A percentile compares a stretch with the other conserved stretches of the same genome.
Evolutionary conservation across 2,797 vertebrate genomes (phyloP).

Genomic region (Scolopax bukidnonensis): DNA sequence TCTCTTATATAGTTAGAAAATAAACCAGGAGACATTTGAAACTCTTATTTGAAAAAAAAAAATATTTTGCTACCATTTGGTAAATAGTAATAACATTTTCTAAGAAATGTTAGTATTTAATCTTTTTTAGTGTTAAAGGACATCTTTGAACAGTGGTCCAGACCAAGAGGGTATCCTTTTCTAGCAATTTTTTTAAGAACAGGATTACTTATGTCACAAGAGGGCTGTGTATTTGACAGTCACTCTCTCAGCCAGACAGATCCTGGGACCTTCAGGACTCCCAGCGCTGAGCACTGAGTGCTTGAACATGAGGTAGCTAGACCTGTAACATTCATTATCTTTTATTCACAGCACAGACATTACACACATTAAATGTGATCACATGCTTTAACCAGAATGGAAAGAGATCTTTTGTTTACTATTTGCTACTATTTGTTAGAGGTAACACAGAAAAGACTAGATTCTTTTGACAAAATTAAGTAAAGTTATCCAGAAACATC

Average conservation of each 20-base stretch:
- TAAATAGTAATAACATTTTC: not conserved
- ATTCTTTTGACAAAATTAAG: not conserved
- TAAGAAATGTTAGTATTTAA: not conserved
- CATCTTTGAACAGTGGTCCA: not conserved
- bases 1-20: not conserved
- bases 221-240: not conserved
- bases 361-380: accelerated
- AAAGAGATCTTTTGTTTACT: not conserved
- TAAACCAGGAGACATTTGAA: not conserved
- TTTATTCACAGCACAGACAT: not conserved
- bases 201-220: not conserved
- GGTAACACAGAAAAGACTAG: not conserved
- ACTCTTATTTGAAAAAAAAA: not conserved
- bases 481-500: not conserved
- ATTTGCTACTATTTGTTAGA: not conserved
- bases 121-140: not conserved
- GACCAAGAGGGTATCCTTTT: not conserved
- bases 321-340: not conserved
- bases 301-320: not conserved
- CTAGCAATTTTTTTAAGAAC: not conserved
- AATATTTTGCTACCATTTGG: not conserved
- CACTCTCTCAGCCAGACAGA: not conserved
- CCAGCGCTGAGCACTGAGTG: not conserved
- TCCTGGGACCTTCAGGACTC: not conserved
- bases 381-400: accelerated